Evolutionary conservation across 1,140 invertebrate genomes (phyloP).

Genomic region (Lordiphosa collinella): DNA sequence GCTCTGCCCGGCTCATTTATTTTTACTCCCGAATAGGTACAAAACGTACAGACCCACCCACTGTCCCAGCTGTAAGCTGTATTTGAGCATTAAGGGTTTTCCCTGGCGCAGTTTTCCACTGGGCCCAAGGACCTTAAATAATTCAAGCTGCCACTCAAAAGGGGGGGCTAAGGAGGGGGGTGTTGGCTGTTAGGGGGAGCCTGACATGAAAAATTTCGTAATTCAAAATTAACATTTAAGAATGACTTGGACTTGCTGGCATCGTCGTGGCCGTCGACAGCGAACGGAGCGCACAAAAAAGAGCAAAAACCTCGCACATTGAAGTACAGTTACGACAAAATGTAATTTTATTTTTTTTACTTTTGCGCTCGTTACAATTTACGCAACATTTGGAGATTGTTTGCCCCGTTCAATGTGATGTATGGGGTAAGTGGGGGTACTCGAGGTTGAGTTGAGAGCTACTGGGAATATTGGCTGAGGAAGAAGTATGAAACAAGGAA

Average conservation of each 20-base stretch:
- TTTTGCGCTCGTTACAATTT: conserved; percentile 42
- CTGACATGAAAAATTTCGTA: conserved; percentile 74
- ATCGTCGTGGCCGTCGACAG: conserved; percentile 23
- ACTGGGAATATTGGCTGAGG: too few relatives aligned
- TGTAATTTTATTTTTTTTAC: conserved; percentile 47
- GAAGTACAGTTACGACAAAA: conserved; percentile 71
- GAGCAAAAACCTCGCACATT: conserved; percentile 31
- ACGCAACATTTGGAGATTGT: conserved; percentile 67
- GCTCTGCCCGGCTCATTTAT: conserved; percentile 36
- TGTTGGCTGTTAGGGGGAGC: conserved; percentile 16
- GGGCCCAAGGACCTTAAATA: conserved; percentile 69
- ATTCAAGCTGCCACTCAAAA: conserved; percentile 46
- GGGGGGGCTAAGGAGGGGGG: background rate
- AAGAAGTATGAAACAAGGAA: too few relatives aligned
- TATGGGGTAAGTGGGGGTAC: background rate
- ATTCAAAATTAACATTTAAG: conserved; percentile 78
- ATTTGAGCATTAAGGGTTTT: conserved; percentile 73
- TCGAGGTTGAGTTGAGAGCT: background rate
- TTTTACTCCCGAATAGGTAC: conserved; percentile 15
- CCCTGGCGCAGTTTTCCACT: conserved; percentile 34
- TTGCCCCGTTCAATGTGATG: conserved; percentile 27
- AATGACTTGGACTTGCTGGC: conserved; percentile 70
- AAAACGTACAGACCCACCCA: background rate
- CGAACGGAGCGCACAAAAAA: conserved; percentile 31
- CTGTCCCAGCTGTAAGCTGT: conserved; percentile 63